Conservation (phyloP, 1,140 invertebrate genomes). For the Lepidurus couesii region DNA sequence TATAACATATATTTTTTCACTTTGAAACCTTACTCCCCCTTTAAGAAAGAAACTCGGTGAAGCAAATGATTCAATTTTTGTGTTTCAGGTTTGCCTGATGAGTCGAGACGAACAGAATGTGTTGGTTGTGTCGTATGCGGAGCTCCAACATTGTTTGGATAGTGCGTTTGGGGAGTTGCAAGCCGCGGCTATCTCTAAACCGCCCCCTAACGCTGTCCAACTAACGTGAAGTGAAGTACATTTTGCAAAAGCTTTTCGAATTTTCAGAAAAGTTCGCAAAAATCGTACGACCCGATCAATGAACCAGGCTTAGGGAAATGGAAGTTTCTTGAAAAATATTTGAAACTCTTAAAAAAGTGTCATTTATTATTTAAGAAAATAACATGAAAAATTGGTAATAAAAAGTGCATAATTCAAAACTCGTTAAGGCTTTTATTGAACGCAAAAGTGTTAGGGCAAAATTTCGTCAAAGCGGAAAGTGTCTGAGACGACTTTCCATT, state of each 20-base stretch:
- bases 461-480: constrained; percentile 67
- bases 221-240: background rate
- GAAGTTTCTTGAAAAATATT: constrained; percentile 2
- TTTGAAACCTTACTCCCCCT: no score
- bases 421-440: constrained; percentile 23
- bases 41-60: no score
- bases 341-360: constrained; percentile 20
- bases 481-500: constrained; percentile 84
- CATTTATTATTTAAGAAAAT: constrained; percentile 11
- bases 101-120: constrained; percentile 94
- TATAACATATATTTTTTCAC: no score
- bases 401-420: constrained; percentile 2
- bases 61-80: constrained; percentile 25
- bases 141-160: constrained; percentile 90
- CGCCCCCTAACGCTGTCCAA: background rate
- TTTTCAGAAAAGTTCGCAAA: background rate
- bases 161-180: constrained; percentile 81
- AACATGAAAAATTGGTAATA: background rate
- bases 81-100: constrained; percentile 79
- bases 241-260: no score
- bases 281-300: background rate
- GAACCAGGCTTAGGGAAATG: constrained; percentile 1
- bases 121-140: constrained; percentile 86
- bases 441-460: background rate
- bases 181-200: constrained; percentile 47